phyloP scores from a whole-genome alignment of 1,140 invertebrate genomes.

The Monomorium pharaonis region DNA sequence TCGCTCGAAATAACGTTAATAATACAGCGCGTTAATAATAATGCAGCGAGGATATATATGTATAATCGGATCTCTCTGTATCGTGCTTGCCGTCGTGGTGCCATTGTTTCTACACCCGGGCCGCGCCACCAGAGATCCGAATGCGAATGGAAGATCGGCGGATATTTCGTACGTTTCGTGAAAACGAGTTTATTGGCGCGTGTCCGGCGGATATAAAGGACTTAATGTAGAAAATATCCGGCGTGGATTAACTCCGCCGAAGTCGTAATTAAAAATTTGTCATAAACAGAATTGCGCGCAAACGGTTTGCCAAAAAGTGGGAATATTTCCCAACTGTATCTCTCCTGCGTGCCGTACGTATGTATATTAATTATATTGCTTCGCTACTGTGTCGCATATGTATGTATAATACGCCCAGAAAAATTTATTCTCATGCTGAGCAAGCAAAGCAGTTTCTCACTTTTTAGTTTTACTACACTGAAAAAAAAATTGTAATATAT shows the following conservation, averaged over 20 bases:
- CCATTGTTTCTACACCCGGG: neutral
- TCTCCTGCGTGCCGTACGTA: neutral
- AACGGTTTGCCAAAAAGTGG: neutral
- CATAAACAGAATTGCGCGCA: neutral
- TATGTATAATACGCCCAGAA: too few species aligned
- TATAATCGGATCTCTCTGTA: neutral
- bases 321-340: neutral
- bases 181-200: neutral
- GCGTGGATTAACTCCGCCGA: neutral
- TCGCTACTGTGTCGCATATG: neutral
- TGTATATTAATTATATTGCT: neutral
- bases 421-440: too few species aligned
- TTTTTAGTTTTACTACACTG: too few species aligned
- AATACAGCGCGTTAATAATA: slow-evolving; percentile 8
- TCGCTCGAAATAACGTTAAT: neutral
- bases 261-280: neutral
- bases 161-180: too few species aligned
- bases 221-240: neutral
- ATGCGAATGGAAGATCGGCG: too few species aligned
- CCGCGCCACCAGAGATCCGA: neutral
- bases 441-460: too few species aligned
- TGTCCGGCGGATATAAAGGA: neutral
- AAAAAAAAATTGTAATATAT: too few species aligned
- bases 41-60: neutral
- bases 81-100: neutral